Evolutionary conservation across 1,140 invertebrate genomes (phyloP).

Genomic region (Lordiphosa collinella): DNA sequence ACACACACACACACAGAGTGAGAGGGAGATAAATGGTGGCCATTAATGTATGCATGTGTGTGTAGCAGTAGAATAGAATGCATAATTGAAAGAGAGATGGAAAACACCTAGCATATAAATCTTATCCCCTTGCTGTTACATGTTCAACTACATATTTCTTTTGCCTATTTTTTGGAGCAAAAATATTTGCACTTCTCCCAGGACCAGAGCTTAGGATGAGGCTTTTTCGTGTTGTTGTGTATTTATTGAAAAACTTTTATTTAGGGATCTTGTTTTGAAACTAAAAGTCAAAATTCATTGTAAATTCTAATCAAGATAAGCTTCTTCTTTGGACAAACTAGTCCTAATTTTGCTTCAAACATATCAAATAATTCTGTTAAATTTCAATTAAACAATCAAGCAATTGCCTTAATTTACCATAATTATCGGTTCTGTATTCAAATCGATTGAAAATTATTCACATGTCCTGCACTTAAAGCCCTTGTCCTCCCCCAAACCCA

Average conservation of each 20-base stretch:
- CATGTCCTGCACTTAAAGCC: constrained; percentile 2
- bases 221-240: no score
- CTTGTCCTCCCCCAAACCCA: neutral
- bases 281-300: no score
- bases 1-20: neutral
- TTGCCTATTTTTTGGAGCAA: constrained; percentile 7
- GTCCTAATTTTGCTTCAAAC: no score
- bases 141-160: constrained; percentile 4
- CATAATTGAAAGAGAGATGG: constrained; percentile 33
- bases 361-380: no score
- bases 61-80: constrained; percentile 21
- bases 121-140: constrained; percentile 17
- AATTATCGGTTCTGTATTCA: constrained; percentile 14
- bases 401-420: constrained; percentile 50
- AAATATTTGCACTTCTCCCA: constrained; percentile 37
- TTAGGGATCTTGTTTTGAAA: no score
- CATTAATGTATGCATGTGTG: constrained; percentile 33
- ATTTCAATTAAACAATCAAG: constrained; percentile 31
- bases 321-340: no score
- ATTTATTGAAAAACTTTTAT: no score
- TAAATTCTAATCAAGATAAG: no score
- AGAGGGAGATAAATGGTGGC: constrained; percentile 26
- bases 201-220: constrained; percentile 15
- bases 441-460: constrained; percentile 8
- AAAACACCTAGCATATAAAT: constrained; percentile 26